Conservation (phyloP, 2,113 vertebrate species). For the Rousettus leschenaultii region DNA sequence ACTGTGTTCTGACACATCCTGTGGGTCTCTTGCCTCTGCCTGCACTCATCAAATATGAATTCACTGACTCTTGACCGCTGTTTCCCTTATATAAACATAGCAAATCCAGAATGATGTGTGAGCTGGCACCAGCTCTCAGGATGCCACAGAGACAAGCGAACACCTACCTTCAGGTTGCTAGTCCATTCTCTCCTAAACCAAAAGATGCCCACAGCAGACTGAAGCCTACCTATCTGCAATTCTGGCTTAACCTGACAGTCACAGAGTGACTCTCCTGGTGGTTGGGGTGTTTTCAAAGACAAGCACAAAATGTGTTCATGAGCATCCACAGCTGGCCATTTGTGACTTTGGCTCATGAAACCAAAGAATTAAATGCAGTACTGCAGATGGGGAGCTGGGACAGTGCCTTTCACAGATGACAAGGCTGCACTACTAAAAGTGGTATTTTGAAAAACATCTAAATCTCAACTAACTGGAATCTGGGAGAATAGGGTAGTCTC, state of each 20-base stretch:
- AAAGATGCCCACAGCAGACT: not conserved
- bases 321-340: not conserved
- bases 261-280: not conserved
- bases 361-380: conserved; percentile 49
- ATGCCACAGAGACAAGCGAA: not conserved
- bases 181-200: not conserved
- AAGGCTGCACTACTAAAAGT: not conserved
- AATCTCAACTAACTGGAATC: conserved; percentile 21
- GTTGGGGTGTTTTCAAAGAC: conserved; percentile 6
- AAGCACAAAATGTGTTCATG: conserved; percentile 37
- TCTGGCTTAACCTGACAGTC: conserved; percentile 4
- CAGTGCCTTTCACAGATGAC: not conserved
- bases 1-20: not conserved
- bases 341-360: conserved; percentile 48
- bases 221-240: not conserved
- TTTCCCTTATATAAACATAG: not conserved
- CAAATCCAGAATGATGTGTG: conserved; percentile 7
- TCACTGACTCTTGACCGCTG: not conserved
- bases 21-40: not conserved
- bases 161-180: not conserved
- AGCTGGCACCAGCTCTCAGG: conserved; percentile 30
- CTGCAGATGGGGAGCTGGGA: conserved; percentile 47
- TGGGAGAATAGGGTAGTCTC: not conserved
- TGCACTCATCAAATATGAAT: conserved; percentile 32
- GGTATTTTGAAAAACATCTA: not conserved